Base-by-base conservation (phyloP, 2,113 vertebrate species). In the Otis tarda region DNA sequence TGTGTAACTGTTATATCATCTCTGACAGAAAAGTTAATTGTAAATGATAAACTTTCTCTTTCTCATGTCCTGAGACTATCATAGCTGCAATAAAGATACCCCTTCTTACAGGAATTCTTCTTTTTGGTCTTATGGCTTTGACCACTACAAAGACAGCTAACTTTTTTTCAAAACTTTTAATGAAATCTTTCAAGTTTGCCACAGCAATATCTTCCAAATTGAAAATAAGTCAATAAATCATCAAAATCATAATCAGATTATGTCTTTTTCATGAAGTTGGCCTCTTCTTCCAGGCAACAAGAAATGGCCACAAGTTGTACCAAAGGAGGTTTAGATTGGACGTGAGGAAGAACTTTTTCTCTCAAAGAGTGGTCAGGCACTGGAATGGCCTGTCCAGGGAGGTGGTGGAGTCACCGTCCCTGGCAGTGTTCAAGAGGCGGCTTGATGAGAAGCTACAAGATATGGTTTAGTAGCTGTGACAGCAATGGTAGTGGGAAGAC, bases 21-120 rank as follows among this genome's bases (percentile, higher is more conserved):
- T 92, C 71, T 81, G 71, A 92, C 68, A 93, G 73, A 90, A 74
- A 37, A 83, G 67, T 74, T 93, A 88, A 92, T 55, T 92, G 37
- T 68, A 93, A 93, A 37, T 41, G n/a, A 81, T 69, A 92, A 93
- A 70, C 41, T 83, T 86, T 50, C 23, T 86, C 39, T 75, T 89
- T 31, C 10, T 92, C 70, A 33, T 41, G 37, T 89, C 41, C 56
- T 86, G 47, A 90, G 45, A 94, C 22, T 61, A 77, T n/a, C 6
- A 80, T 22, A 83, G 28, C 30, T 57, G 22, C 37, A 69, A 28
- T 33, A 84, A 83, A 69, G 15, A 45, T 77, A 28, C 20, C 2
- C 4, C 19, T 76, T 7, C 30, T 35, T n/a, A 33, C 20, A 4
- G 33, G 56, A 90, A 71, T 56, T 13, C 13, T 67, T 71, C 30